Evolutionary conservation across 1,140 invertebrate species (phyloP), one percentile per base, ranked within the genome.

Genomic region (Diprion similis): DNA sequence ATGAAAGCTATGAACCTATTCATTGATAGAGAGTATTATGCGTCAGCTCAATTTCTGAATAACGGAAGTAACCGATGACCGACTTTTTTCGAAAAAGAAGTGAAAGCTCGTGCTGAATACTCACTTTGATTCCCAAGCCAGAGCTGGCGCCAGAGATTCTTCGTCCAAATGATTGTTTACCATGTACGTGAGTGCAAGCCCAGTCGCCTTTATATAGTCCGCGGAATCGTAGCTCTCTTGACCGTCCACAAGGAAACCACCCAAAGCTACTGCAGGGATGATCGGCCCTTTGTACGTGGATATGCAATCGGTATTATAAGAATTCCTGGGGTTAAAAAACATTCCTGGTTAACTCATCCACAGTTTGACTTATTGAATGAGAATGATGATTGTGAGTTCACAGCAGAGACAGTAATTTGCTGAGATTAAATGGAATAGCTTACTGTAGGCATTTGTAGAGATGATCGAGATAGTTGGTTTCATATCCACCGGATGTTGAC

Each of bases 281-380:
- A 97, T 90, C n/a, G 96, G 96, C 15, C 95, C 96, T 11, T 96
- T 96, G 88, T 93, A 98, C 0, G 91, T 86, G 10, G 92, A 94
- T 46, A 97, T 85, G 86, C 97, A 98, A 15, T 90, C 82, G 1
- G 91, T 81, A 76, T 90, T 86, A 71, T 90, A 91, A 24, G 91
- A 85, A 73, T 92, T 92, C 76, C 93, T 93, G 24, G 83, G 80
- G 83, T 80, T 87, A 72, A 77, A 68, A 70, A 66, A 74, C 71
- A 71, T 3, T 37, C 24, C 24, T 6, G 24, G 24, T 37, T 37
- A 37, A 37, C 24, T 37, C 24, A 37, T 37, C 24, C 6, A 37
- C 2, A 37, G 6, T 37, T 37, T 37, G 24, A 37, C 24, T 37
- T 37, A 37, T 37, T 37, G 24, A 37, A 37, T 6, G 24, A 37